Base-by-base conservation (phyloP, 2,888 invertebrate genomes). In the Pseudococcus jackbeardsleyi region DNA sequence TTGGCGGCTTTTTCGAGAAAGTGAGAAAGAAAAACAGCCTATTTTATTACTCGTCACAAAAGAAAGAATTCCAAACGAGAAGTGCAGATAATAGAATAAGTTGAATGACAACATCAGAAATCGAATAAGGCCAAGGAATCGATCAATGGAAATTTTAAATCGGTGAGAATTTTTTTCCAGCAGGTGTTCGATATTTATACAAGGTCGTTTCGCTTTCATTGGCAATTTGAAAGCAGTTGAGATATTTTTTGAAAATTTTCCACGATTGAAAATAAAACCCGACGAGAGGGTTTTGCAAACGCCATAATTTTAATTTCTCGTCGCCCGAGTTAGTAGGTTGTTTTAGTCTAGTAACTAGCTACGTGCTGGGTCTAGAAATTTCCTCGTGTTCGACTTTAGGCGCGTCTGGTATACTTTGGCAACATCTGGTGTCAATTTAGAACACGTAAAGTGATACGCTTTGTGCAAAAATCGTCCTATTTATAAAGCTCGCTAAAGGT, bases 401-500 rank as follows among this genome's bases (percentile, higher is more conserved):
- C 64, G 64, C 64, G 64, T 64, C 64, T 64, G 64, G 64, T 64
- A 22, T 64, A 64, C 64, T 64, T 64, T 22, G 64, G 64, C 15
- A 64, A 64, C 64, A 64, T 64, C 64, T 64, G 64, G 64, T 64
- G 22, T 64, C 64, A 64, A 64, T 22, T 64, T 64, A 19, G 64
- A 64, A 64, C 64, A 64, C 64, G 64, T 64, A 64, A 64, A 64
- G 22, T 64, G 22, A 22, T 64, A 64, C 64, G 22, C 64, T 64
- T 64, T 64, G 22, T 22, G 64, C 64, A 64, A 64, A 64, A 64
- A 64, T 64, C 64, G 22, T 64, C 64, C 22, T 64, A 64, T 64
- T 64, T 64, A 64, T 64, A 64, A 22, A 64, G 11, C 64, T 3
- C 19, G 11, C 8, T 64, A 22, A 64, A 64, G 64, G 22, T 64